A percentile compares a stretch with the other conserved stretches of the same genome.
Conservation (phyloP, 2,888 invertebrate species). For the Prosopocoilus inquinatus region DNA sequence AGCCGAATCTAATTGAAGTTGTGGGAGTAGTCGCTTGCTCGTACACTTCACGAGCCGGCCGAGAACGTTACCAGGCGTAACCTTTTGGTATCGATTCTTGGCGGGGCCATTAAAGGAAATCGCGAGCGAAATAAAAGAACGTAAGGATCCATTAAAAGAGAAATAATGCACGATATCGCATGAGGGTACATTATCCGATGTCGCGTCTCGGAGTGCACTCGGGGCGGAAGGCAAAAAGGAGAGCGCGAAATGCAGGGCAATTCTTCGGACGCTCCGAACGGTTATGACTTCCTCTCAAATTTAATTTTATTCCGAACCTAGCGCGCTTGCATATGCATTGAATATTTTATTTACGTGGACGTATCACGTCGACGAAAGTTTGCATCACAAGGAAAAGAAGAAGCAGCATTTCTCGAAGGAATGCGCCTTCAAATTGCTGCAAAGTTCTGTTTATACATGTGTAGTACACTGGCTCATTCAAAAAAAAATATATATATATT, state of each 20-base stretch:
- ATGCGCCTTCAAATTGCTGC: too few relatives aligned
- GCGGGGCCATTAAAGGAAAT: conserved; percentile 35
- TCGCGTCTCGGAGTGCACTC: background rate
- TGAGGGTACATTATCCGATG: conserved; percentile 21
- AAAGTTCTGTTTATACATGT: too few relatives aligned
- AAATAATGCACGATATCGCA: conserved; percentile 32
- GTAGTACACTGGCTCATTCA: too few relatives aligned
- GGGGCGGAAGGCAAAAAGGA: background rate
- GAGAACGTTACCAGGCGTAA: background rate
- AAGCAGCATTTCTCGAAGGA: too few relatives aligned
- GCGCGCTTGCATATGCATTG: background rate
- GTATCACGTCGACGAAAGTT: too few relatives aligned
- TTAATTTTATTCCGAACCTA: background rate
- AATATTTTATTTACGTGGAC: too few relatives aligned
- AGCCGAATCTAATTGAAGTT: too few relatives aligned
- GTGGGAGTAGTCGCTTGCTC: too few relatives aligned
- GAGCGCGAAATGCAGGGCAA: conserved; percentile 2
- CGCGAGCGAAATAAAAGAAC: conserved; percentile 35
- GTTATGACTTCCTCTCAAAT: background rate
- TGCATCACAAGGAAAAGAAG: too few relatives aligned
- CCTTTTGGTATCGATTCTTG: conserved; percentile 28
- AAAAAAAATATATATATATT: too few relatives aligned
- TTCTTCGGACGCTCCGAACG: background rate
- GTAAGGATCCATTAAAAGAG: conserved; percentile 32
- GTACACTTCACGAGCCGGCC: too few relatives aligned